Evolutionary conservation across 2,113 vertebrate species (phyloP), one percentile per base, ranked within the genome.

Genomic region (Rattus norvegicus): DNA sequence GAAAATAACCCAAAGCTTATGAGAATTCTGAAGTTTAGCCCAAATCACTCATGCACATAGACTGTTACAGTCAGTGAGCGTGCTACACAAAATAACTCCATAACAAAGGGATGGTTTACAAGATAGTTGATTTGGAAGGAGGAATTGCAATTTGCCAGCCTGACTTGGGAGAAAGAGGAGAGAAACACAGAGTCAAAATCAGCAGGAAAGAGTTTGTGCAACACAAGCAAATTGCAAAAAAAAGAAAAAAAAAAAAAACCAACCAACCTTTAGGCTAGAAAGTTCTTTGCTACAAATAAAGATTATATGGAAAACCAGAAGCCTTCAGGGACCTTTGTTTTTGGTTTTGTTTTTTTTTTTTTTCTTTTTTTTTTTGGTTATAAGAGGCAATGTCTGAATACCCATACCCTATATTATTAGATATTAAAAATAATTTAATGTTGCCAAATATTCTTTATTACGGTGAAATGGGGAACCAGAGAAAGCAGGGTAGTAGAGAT

Each of bases 331-430:
- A 87, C 76, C 49, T 86, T 92, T 79, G 90, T 26, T 92, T 97
- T 97, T 95, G 30, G 28, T 94, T 90, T 61, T 61, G 59, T 63
- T 69, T 67, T 26, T 33, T 67, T 30, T 28, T 28, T 28, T 65
- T 24, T 16, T 59, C 28, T 90, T 95, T 97, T 95, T 24, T 26
- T 94, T 91, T 75, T 63, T 79, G 28, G 36, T 89, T 92, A 56
- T 91, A 96, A 94, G 93, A 94, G 89, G 16, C 36, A 96, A 28
- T 93, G 70, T 54, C 67, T 70, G 30, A 87, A 87, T 52, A 73
- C 72, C 20, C n/a, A 5, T 92, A 92, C 19, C 30, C 30, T 89
- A 52, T 17, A 59, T 91, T 28, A 83, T 39, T 90, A 91, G 7
- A 80, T 95, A 63, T 19, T 79, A 95, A 61, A 95, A 43, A 70